These are phyloP conservation scores for Aselliscus stoliczkanus DNA, from an alignment of 2,797 vertebrate genomes.

Conservation along the genomic window DNA sequence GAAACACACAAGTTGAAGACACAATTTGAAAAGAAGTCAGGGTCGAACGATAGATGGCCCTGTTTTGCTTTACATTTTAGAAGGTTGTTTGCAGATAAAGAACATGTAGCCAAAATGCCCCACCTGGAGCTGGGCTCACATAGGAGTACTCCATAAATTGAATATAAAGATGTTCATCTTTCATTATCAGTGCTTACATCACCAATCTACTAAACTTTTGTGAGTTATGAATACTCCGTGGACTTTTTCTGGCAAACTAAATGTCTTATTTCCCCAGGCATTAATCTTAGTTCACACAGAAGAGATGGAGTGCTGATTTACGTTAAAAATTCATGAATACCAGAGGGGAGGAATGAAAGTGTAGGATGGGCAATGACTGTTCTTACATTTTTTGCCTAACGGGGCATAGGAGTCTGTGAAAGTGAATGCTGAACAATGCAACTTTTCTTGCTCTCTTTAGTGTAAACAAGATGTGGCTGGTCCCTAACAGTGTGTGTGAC, in stretches of 20 bases:
- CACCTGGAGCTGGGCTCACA: not conserved
- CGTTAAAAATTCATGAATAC: not conserved
- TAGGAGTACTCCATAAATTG: not conserved
- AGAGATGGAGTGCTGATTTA: not conserved
- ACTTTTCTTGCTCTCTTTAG: not conserved
- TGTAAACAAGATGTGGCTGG: not conserved
- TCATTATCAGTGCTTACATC: not conserved
- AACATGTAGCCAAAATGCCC: not conserved
- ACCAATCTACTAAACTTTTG: not conserved
- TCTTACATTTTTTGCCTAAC: not conserved
- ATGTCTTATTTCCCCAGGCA: not conserved
- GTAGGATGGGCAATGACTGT: not conserved
- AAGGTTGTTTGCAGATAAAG: not conserved
- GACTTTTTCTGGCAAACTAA: not conserved
- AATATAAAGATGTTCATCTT: constrained; percentile 4
- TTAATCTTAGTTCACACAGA: not conserved
- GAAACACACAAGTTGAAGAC: not conserved
- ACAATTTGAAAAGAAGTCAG: not conserved
- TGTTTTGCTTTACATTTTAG: not conserved
- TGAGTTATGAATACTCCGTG: not conserved
- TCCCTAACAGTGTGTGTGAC: not conserved
- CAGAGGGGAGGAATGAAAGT: not conserved
- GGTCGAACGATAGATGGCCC: not conserved
- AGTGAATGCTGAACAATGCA: not conserved
- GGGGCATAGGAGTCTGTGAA: not conserved